Percentiles rank a stretch among this genome's conserved stretches.
phyloP scores from a whole-genome alignment of 1,140 invertebrate genomes.

The Bacillus rossius region DNA sequence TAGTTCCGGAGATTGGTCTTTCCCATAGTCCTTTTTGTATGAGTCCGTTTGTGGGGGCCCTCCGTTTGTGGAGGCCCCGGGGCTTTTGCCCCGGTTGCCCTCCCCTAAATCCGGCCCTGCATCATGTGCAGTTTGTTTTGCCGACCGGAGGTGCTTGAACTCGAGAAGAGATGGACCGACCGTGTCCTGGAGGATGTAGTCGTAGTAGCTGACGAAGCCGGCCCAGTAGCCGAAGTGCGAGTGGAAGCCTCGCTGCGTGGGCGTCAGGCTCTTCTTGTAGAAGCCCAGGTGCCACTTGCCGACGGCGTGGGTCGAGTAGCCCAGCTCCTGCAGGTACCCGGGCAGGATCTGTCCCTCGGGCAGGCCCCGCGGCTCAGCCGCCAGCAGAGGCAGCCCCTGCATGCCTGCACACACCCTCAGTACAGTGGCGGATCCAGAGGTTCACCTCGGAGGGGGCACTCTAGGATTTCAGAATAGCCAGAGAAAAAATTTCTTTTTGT shows the following conservation, averaged over 20 bases:
- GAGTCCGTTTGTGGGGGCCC: too few relatives aligned
- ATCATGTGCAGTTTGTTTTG: too few relatives aligned
- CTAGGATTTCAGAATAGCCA: too few relatives aligned
- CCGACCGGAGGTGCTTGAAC: too few relatives aligned
- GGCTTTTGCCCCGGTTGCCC: too few relatives aligned
- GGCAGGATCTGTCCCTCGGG: constrained; percentile 50
- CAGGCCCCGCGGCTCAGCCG: constrained; percentile 49
- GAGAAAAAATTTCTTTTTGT: too few relatives aligned
- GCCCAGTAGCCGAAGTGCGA: constrained; percentile 44
- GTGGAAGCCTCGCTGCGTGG: constrained; percentile 41
- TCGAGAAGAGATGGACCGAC: constrained; percentile 15
- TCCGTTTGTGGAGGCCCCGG: too few relatives aligned
- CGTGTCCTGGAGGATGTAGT: constrained; percentile 31
- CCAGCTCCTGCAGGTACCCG: constrained; percentile 42
- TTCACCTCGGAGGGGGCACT: too few relatives aligned
- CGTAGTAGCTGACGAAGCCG: constrained; percentile 43
- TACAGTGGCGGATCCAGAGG: too few relatives aligned
- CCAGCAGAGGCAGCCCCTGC: constrained; percentile 53
- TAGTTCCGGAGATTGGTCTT: too few relatives aligned
- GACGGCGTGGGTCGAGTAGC: constrained; percentile 46
- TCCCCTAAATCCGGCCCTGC: too few relatives aligned
- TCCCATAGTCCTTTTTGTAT: too few relatives aligned
- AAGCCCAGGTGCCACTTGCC: constrained; percentile 51
- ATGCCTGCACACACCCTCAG: constrained; percentile 56
- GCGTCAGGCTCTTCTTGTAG: constrained; percentile 37